Base-by-base conservation (phyloP, 2,888 invertebrate genomes). In the Caenorhabditis becei region DNA sequence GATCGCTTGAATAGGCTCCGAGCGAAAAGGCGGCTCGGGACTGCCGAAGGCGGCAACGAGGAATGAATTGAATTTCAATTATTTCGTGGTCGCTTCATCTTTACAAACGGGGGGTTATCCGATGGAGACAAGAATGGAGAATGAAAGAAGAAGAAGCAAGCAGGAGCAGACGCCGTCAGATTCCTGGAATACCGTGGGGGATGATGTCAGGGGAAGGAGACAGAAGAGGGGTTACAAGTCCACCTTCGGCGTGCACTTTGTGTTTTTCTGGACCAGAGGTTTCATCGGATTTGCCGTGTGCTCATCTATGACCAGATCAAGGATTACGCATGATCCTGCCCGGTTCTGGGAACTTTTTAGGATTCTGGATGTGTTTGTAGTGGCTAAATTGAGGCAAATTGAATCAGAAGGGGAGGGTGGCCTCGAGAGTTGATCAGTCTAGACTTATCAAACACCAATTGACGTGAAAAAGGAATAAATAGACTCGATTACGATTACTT, bases 21-120 rank as follows among this genome's bases (percentile, higher is more conserved):
- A 28, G 41, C n/a, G 67, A 67, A 37, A 58, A 32, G 28, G 32
- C 14, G 53, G 18, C 20, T 7, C 54, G 58, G 49, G 35, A 44
- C 49, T 58, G 49, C 56, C 32, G 66, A 18, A 23, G 67, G 32
- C 35, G 14, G 44, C 14, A 26, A 63, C 18, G 56, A 54, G 28
- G 65, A 66, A 74, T 74, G 74, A 74, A 74, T 66, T 74, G 74
- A 74, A 74, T 74, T 66, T 74, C 74, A 74, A 74, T 74, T 74
- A 74, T 66, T 74, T 74, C 58, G 65, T 71, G 49, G 47, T 65
- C 65, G 65, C 56, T 53, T 59, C 35, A 24, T 65, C 23, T 44
- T 61, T 26, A 51, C 65, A 65, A 49, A 72, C 65, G 20, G 65
- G 47, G 74, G 74, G 65, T 66, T 74, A 74, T 74, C 74, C 51